Base-by-base conservation (phyloP, 2,888 invertebrate genomes). In the Seladonia tumulorum region DNA sequence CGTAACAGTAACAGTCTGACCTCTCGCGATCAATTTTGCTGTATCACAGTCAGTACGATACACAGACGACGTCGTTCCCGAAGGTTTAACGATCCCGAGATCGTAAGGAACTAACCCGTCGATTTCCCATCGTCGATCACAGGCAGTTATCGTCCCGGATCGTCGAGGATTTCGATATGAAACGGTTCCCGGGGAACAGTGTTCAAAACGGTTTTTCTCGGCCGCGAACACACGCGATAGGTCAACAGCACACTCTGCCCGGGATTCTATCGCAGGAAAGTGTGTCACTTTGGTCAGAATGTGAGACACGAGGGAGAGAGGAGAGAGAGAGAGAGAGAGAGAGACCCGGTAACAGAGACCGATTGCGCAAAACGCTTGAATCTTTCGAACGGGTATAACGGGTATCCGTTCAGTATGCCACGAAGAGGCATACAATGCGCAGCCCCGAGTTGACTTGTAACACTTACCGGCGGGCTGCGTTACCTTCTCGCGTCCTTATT, bases 281-380 rank as follows among this genome's bases (percentile, higher is more conserved):
- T 91, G 82, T 91, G 90, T 90, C 91, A 82, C 86, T 78, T 86
- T 86, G 90, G 82, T 82, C 87, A 79, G 86, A 88, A 87, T 83
- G 79, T 72, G 72, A 75, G 39, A 22, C 39, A 39, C 22, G 39
- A 12, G 39, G 39, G 16, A 22, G 39, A 10, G 68, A 22, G 39
- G 35, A 35, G 35, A 35, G 39, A 22, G 35, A n/a, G 16, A 22
- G 39, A 10, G 68, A 22, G 39, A 39, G 80, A 87, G 49, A 68
- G 71, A 66, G 35, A 75, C 74, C 68, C 70, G 35, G 39, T 76
- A 73, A 80, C 79, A 83, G 80, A 83, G 80, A 76, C 78, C 79
- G 85, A 91, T 90, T 91, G 89, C 90, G 90, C 82, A 89, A 90
- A 83, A 85, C 84, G 77, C 80, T 91, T 80, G 86, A 88, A 88